phyloP scores from a whole-genome alignment of 2,888 invertebrate species.

The Elegia similella region DNA sequence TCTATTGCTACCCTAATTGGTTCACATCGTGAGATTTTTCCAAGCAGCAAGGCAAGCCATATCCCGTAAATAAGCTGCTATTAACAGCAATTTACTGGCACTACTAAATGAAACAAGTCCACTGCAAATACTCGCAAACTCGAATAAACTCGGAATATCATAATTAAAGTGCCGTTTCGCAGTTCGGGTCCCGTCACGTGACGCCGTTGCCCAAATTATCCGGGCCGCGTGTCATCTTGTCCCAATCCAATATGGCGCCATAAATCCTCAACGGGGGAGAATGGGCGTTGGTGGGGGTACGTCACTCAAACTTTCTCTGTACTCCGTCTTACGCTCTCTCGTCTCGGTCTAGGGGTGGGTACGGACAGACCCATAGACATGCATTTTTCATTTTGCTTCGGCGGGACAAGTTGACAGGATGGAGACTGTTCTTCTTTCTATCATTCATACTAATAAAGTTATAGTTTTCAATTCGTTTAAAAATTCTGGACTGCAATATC shows the following conservation, averaged over 20 bases:
- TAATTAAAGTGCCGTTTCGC: conserved; percentile 79
- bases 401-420: conserved; percentile 37
- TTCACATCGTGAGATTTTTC: too few species aligned
- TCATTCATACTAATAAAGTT: background rate
- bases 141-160: conserved; percentile 67
- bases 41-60: too few species aligned
- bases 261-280: conserved; percentile 72
- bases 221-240: conserved; percentile 81
- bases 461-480: too few species aligned
- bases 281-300: conserved; percentile 68
- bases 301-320: conserved; percentile 82
- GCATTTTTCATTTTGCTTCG: conserved; percentile 43
- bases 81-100: conserved; percentile 3
- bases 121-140: conserved; percentile 30
- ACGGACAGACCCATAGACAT: conserved; percentile 56
- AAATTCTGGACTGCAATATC: too few species aligned
- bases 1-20: too few species aligned
- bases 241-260: conserved; percentile 82
- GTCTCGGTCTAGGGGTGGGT: conserved; percentile 67
- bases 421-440: conserved; percentile 30
- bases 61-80: conserved; percentile 23
- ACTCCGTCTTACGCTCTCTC: conserved; percentile 77
- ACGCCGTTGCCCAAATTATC: conserved; percentile 81
- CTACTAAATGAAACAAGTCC: conserved; percentile 14
- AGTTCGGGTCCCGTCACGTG: conserved; percentile 72